Percentiles rank a stretch among this genome's conserved stretches.
phyloP scores from a whole-genome alignment of 2,113 vertebrate species.

The Monopterus albus region DNA sequence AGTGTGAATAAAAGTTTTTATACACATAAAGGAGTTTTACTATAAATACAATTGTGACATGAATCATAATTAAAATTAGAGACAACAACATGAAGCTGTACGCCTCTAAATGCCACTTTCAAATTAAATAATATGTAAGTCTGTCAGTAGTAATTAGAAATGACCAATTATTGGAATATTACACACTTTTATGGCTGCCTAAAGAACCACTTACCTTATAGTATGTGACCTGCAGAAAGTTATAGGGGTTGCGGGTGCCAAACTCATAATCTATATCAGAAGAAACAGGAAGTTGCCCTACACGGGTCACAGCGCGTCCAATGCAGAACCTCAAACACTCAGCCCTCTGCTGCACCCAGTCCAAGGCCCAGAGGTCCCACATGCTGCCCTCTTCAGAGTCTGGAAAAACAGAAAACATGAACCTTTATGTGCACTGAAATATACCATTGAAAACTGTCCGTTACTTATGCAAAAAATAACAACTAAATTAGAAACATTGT shows the following conservation, averaged over 20 bases:
- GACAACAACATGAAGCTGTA: neutral
- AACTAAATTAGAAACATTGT: neutral
- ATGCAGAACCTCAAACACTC: conserved; percentile 90
- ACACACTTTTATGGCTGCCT: neutral
- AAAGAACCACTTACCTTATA: conserved; percentile 85
- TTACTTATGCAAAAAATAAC: neutral
- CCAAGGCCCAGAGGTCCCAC: conserved; percentile 85
- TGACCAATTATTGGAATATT: neutral
- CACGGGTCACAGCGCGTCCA: conserved; percentile 71
- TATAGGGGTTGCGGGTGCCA: conserved; percentile 89
- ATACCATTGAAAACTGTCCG: neutral
- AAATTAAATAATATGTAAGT: neutral
- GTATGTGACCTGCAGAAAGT: conserved; percentile 94
- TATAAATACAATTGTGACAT: neutral
- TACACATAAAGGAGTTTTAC: neutral
- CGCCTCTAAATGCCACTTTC: neutral
- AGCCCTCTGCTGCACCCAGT: conserved; percentile 84
- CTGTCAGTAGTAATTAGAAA: neutral
- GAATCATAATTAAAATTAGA: neutral
- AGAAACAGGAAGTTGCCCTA: conserved; percentile 85
- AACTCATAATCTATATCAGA: conserved; percentile 87
- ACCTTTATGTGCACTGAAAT: neutral
- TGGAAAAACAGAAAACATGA: conserved; percentile 20
- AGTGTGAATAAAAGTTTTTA: neutral
- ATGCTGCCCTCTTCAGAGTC: conserved; percentile 49